Percentiles rank a stretch among this genome's conserved stretches.
Conservation (phyloP, 2,888 invertebrate species). For the Timandra comae region DNA sequence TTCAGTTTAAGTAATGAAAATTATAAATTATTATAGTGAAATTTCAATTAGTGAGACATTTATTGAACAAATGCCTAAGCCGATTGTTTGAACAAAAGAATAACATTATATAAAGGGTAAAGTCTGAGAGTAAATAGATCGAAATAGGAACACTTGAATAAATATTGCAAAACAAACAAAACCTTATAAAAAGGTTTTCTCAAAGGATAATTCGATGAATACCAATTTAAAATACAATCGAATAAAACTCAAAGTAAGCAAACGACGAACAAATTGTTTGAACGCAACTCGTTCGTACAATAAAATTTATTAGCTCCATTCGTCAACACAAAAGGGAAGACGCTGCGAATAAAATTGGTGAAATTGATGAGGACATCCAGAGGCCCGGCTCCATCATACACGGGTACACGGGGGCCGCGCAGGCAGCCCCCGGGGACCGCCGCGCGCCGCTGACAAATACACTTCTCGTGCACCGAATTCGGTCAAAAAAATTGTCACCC, state of each 20-base stretch:
- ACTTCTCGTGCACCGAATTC: conserved; percentile 62
- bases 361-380: conserved; percentile 34
- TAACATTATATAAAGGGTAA: no score
- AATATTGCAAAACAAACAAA: no score
- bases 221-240: no score
- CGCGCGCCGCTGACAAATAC: conserved; percentile 63
- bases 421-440: conserved; percentile 26
- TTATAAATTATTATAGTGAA: no score
- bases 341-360: conserved; percentile 28
- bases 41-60: no score
- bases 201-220: no score
- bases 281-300: conserved; percentile 18
- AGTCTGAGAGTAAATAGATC: no score
- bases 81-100: no score
- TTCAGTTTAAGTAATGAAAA: no score
- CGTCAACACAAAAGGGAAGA: conserved; percentile 36
- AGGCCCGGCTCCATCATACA: conserved; percentile 32
- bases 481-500: conserved; percentile 58
- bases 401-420: conserved; percentile 35
- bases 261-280: conserved; percentile 16
- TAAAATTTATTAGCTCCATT: conserved; percentile 31
- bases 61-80: no score
- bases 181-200: no score
- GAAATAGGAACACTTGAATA: no score
- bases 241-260: conserved; percentile 6